These are phyloP conservation scores for Hesperophylax magnus DNA, from an alignment of 1,140 invertebrate species.

Conservation along the genomic window DNA sequence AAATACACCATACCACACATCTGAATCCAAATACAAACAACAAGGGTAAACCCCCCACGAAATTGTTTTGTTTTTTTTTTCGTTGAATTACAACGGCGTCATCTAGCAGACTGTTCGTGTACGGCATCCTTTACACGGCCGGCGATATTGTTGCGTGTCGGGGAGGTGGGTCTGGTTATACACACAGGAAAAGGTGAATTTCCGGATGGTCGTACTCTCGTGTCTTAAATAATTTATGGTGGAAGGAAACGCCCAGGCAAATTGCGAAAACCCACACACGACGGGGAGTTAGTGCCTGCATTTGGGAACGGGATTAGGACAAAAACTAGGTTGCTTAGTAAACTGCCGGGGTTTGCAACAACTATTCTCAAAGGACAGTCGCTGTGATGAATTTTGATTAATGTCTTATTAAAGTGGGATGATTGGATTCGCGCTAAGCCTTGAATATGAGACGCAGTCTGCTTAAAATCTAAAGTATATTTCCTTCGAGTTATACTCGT, in stretches of 20 bases:
- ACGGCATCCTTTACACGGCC: no score
- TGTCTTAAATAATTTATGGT: conserved; percentile 55
- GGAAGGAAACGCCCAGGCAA: conserved; percentile 51
- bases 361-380: background rate
- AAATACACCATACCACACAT: conserved; percentile 1
- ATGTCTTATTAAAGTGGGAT: background rate
- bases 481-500: no score
- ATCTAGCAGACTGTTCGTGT: no score
- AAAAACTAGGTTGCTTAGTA: background rate
- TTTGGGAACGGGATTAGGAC: conserved; percentile 9
- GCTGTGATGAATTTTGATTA: conserved; percentile 1
- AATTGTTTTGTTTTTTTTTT: no score
- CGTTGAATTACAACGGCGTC: no score
- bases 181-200: conserved; percentile 56
- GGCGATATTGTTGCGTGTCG: conserved; percentile 48
- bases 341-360: background rate
- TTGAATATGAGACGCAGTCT: no score
- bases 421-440: no score
- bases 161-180: conserved; percentile 18
- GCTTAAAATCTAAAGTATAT: no score
- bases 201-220: conserved; percentile 44
- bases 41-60: no score
- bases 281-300: conserved; percentile 12
- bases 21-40: background rate
- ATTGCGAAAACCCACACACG: conserved; percentile 35